These are phyloP conservation scores for Psittacara wagleri DNA, from an alignment of 2,113 vertebrate genomes.

Conservation along the genomic window DNA sequence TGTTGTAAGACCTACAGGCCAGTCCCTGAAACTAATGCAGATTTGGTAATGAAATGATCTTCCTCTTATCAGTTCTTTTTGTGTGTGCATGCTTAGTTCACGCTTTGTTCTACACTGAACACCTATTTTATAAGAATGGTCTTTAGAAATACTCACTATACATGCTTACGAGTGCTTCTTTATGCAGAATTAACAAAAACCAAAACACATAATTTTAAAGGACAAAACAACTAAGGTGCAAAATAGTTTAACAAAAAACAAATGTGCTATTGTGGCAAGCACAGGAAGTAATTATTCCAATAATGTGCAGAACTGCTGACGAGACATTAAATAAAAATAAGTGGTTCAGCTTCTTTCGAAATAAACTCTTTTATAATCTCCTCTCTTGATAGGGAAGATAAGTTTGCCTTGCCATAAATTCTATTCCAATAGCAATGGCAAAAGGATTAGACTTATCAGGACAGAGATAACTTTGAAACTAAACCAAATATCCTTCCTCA, in stretches of 20 bases:
- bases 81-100: background rate
- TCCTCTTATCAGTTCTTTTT: background rate
- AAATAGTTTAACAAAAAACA: background rate
- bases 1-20: background rate
- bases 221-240: background rate
- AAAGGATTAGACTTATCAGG: background rate
- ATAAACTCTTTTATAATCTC: constrained; percentile 5
- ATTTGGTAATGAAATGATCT: background rate
- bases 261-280: background rate
- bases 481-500: background rate
- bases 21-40: background rate
- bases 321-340: background rate
- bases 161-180: background rate
- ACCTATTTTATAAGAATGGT: background rate
- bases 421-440: background rate
- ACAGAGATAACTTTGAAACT: background rate
- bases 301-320: background rate
- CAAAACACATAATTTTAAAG: background rate
- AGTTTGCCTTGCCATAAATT: background rate
- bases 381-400: background rate
- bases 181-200: background rate
- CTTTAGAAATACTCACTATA: background rate
- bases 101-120: background rate
- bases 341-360: background rate
- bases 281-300: background rate